A percentile compares a stretch with the other conserved stretches of the same genome.
Conservation (phyloP, 2,797 vertebrate genomes). For the Rallus crepitans region DNA sequence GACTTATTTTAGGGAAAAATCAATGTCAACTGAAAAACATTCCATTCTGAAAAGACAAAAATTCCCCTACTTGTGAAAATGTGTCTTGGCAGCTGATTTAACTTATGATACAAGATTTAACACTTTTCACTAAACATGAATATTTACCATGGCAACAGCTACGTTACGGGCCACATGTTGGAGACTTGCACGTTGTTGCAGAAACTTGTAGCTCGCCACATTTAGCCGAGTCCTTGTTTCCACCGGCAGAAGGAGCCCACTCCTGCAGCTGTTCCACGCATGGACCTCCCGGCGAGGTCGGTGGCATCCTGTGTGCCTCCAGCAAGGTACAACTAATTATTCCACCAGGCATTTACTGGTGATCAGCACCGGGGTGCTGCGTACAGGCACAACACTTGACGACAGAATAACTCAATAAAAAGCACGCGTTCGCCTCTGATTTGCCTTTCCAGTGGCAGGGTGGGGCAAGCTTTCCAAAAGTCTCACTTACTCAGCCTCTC, state of each 20-base stretch:
- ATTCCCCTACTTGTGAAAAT: constrained; percentile 75
- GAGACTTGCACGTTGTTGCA: constrained; percentile 76
- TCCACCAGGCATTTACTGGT: not conserved
- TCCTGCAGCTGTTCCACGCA: not conserved
- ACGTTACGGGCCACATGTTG: constrained; percentile 76
- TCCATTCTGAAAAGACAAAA: constrained; percentile 81
- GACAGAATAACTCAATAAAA: not conserved
- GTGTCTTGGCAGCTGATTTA: constrained; percentile 80
- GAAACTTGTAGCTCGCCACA: constrained; percentile 71
- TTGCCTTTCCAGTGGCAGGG: not conserved
- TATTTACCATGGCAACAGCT: constrained; percentile 83
- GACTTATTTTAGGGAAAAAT: constrained; percentile 79
- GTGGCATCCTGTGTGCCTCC: not conserved
- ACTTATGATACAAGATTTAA: constrained; percentile 81
- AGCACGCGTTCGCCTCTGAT: fast-evolving
- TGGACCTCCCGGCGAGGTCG: not conserved
- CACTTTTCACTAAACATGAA: constrained; percentile 83
- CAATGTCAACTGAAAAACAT: constrained; percentile 79
- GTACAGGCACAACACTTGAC: fast-evolving
- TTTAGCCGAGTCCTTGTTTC: constrained; percentile 74
- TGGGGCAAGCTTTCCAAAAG: not conserved
- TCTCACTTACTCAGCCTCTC: not conserved
- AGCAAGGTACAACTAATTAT: constrained; percentile 4
- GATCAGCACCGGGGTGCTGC: fast-evolving
- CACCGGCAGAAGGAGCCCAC: constrained; percentile 68